Conservation (phyloP, 2,797 vertebrate genomes). For the Sylvilagus floridanus region DNA sequence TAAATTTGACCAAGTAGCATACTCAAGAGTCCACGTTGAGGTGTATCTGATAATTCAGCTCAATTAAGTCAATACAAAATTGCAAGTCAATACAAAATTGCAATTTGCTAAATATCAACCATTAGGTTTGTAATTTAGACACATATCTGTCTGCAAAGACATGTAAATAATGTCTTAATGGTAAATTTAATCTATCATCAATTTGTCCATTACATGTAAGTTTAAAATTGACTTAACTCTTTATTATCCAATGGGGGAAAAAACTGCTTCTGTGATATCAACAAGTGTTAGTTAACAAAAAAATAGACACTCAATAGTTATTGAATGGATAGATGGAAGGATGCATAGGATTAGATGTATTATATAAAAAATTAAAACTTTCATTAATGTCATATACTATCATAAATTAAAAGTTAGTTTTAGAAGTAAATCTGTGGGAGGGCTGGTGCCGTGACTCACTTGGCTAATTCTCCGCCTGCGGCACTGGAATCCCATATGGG, state of each 20-base stretch:
- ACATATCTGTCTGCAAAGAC: neutral
- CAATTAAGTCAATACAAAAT: too few relatives aligned
- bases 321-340: neutral
- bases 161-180: slow-evolving; percentile 2
- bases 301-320: neutral
- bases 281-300: neutral
- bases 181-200: neutral
- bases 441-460: too few relatives aligned
- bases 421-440: neutral
- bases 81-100: too few relatives aligned
- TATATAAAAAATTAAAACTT: slow-evolving; percentile 40
- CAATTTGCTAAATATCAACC: neutral
- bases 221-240: neutral
- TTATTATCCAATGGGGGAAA: neutral
- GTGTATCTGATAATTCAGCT: neutral
- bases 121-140: slow-evolving; percentile 9
- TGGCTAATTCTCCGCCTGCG: too few relatives aligned
- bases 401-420: slow-evolving; percentile 33
- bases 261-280: neutral
- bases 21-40: neutral
- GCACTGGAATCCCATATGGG: too few relatives aligned
- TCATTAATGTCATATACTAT: neutral
- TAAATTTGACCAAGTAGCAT: neutral
- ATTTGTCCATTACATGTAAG: neutral
- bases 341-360: neutral